phyloP scores from a whole-genome alignment of 2,888 invertebrate species.

The Caenorhabditis panamensis region DNA sequence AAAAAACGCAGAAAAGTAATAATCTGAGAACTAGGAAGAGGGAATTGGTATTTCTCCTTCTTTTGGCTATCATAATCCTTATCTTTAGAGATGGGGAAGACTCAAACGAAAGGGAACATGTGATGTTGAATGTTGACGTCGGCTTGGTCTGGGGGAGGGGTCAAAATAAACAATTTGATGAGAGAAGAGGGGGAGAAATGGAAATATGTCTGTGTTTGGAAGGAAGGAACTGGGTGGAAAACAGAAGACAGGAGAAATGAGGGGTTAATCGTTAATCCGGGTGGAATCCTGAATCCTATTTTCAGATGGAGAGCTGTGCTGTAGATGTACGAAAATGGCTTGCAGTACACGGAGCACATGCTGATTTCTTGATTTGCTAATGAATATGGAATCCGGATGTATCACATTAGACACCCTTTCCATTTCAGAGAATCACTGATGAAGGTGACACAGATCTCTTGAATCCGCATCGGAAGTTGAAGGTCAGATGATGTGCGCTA shows the following conservation, averaged over 20 bases:
- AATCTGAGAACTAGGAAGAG: not conserved
- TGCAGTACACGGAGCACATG: too few relatives aligned
- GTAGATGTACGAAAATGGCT: too few relatives aligned
- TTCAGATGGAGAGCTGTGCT: too few relatives aligned
- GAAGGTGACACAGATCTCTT: too few relatives aligned
- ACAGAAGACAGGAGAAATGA: not conserved
- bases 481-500: not conserved
- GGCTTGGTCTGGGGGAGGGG: not conserved
- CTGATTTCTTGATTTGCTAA: too few relatives aligned
- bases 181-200: too few relatives aligned
- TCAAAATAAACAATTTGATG: conserved; percentile 44
- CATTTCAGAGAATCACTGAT: too few relatives aligned
- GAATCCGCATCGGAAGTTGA: too few relatives aligned
- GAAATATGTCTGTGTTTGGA: not conserved
- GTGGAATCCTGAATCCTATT: too few relatives aligned
- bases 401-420: not conserved
- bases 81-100: not conserved
- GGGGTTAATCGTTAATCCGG: too few relatives aligned
- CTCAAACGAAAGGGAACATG: not conserved
- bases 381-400: not conserved
- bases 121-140: not conserved
- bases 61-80: too few relatives aligned
- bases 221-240: not conserved
- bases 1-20: too few relatives aligned
- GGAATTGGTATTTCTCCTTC: not conserved